Base-by-base conservation (phyloP, 2,888 invertebrate species). In the Clivina fossor region DNA sequence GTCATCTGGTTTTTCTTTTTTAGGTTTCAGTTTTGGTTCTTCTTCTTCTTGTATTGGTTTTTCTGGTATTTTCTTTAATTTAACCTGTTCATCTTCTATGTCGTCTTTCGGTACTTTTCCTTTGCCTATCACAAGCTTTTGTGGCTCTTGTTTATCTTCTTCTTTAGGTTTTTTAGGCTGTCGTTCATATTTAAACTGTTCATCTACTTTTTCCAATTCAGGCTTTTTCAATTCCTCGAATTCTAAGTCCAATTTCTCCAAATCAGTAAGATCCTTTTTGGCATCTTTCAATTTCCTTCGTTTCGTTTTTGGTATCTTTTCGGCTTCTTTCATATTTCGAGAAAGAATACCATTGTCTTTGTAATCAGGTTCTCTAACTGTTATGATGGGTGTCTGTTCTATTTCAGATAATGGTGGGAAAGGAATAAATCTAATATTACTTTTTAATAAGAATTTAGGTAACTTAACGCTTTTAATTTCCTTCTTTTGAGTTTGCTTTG, bases 361-460 rank as follows among this genome's bases (percentile, higher is more conserved):
- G 18, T 66, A 63, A 33, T 68, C 67, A 5, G 71, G 70, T 64
- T 71, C 64, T 60, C 73, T 63, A 58, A 73, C 61, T 22, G 72
- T 70, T 24, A 74, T 67, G 15, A 66, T 58, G 3, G 74, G 69
- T 46, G 65, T 60, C 44, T 69, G 65, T 62, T 73, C 70, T 32
- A 63, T 38, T 66, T 73, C 71, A 18, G 58, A 61, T 41, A 58
- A 13, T 13, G 74, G 71, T 26, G 76, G 74, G 59, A 77, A 77
- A 43, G 75, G 74, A 1, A 77, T 70, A 62, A 78, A 78, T 32
- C 74, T 78, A n/a, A 89, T 85, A 61, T 85, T 78, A 69, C 88
- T 88, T 66, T 85, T 86, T 0, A 90, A 72, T 66, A 84, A 78
- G 47, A 86, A 76, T 69, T 84, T 86, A 0, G 85, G 87, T 50